A percentile compares a stretch with the other conserved stretches of the same genome.
These are phyloP conservation scores for Morinoia aosen DNA, from an alignment of 2,888 invertebrate genomes.

Conservation along the genomic window DNA sequence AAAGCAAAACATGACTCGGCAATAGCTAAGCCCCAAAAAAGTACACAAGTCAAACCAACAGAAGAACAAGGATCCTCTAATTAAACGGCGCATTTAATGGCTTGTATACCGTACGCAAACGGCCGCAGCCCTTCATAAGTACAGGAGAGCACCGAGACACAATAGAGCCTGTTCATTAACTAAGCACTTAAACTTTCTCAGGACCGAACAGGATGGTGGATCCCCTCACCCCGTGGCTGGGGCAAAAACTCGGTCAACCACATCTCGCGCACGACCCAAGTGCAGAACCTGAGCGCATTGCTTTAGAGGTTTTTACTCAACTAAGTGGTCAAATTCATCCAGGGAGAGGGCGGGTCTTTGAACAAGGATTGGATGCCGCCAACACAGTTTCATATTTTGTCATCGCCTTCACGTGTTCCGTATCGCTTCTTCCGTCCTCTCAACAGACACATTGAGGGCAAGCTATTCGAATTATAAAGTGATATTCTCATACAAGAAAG, in stretches of 20 bases:
- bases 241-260: background rate
- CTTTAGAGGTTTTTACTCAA: background rate
- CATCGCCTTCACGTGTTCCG: background rate
- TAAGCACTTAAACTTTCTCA: background rate
- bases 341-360: background rate
- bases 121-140: background rate
- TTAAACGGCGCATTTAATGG: background rate
- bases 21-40: background rate
- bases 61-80: background rate
- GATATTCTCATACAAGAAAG: background rate
- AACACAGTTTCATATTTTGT: background rate
- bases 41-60: background rate
- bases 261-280: background rate
- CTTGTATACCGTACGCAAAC: background rate
- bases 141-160: background rate
- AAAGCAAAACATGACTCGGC: background rate
- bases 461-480: background rate
- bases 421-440: background rate
- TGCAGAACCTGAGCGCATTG: background rate
- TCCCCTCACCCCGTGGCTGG: background rate
- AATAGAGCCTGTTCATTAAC: background rate
- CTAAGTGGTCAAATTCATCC: background rate
- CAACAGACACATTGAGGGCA: background rate
- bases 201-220: background rate
- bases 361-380: background rate